These are phyloP conservation scores for Amaurobius ferox DNA, from an alignment of 2,888 invertebrate genomes.

Conservation along the genomic window DNA sequence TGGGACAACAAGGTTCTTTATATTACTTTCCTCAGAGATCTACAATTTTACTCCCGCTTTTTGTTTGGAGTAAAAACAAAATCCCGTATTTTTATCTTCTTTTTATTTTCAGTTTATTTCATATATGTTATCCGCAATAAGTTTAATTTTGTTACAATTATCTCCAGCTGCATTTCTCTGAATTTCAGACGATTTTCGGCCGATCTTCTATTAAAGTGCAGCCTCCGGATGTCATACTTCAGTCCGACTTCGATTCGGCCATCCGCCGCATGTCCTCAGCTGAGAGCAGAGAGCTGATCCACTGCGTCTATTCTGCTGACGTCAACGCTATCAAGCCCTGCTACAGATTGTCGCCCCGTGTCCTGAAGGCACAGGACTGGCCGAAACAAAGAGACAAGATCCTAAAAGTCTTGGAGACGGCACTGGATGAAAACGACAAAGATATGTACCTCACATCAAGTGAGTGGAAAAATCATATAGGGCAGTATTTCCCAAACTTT, in stretches of 20 bases:
- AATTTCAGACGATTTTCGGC: constrained; percentile 86
- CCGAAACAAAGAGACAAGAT: constrained; percentile 79
- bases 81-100: too few relatives aligned
- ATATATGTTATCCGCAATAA: too few relatives aligned
- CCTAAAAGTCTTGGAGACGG: constrained; percentile 83
- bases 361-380: constrained; percentile 81
- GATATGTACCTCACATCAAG: constrained; percentile 85
- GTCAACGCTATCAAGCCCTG: constrained; percentile 86
- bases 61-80: too few relatives aligned
- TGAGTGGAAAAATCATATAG: constrained; percentile 77
- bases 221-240: constrained; percentile 86
- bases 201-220: constrained; percentile 80
- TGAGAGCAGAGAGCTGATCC: constrained; percentile 77
- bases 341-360: constrained; percentile 84
- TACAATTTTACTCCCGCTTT: too few relatives aligned
- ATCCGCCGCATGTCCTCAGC: constrained; percentile 82
- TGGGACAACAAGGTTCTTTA: too few relatives aligned
- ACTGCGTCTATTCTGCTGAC: constrained; percentile 83
- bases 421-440: constrained; percentile 85
- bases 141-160: too few relatives aligned
- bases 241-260: constrained; percentile 87
- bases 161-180: too few relatives aligned
- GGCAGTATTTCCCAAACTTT: too few relatives aligned
- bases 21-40: too few relatives aligned
- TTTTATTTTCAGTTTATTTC: too few relatives aligned